Conservation (phyloP, 2,113 vertebrate genomes). For the Tragelaphus imberbis region DNA sequence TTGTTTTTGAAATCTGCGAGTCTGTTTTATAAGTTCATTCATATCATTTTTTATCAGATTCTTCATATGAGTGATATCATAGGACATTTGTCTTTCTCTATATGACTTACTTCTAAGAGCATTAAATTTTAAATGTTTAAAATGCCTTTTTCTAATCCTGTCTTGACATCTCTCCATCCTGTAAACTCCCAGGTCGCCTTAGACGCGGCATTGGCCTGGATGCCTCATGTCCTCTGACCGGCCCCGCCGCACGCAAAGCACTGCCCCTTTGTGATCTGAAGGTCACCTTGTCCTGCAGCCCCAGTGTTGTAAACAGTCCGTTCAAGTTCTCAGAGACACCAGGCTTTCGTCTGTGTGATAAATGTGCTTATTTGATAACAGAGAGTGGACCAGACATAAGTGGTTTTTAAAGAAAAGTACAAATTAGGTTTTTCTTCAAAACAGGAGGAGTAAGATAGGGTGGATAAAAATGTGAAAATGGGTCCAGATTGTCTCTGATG, state of each 20-base stretch:
- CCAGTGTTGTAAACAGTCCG: neutral
- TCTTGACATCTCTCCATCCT: neutral
- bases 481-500: neutral
- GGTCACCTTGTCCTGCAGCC: neutral
- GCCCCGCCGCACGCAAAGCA: neutral
- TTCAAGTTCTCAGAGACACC: neutral
- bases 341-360: neutral
- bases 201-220: neutral
- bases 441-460: neutral
- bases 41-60: neutral
- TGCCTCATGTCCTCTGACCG: neutral
- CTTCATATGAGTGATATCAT: neutral
- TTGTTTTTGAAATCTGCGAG: neutral
- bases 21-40: neutral
- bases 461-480: neutral
- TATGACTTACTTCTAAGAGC: neutral
- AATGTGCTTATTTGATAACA: neutral
- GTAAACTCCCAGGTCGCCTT: neutral
- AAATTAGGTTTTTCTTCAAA: neutral
- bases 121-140: neutral
- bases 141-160: neutral
- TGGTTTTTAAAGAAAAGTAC: neutral
- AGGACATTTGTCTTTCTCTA: neutral
- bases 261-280: neutral
- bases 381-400: neutral